Base-by-base conservation (phyloP, 1,140 invertebrate species). In the Drosophila nasuta region DNA sequence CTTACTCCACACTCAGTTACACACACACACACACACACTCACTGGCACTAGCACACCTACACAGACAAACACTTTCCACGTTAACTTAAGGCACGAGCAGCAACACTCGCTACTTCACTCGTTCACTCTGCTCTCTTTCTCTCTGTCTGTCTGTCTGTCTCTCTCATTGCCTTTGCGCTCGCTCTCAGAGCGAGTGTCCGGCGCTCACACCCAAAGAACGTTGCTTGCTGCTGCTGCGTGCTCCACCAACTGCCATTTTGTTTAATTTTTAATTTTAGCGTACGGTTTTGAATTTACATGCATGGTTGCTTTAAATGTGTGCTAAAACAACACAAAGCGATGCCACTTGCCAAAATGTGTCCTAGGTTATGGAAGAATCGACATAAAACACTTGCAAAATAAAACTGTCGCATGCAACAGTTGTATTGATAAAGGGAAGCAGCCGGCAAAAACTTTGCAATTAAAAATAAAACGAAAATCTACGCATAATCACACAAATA, bases 211-310 rank as follows among this genome's bases (percentile, higher is more conserved):
- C 75, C 75, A 77, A 77, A 74, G 70, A 74, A 73, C 51, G 20
- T 64, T 72, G 74, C 33, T 33, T 33, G 33, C 33, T 33, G 7
- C 30, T 33, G 5, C 46, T 76, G 74, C 52, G 52, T 56, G 52
- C 52, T 76, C 74, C 74, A 74, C 71, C 72, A 77, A 73, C 75
- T 77, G 69, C 75, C 75, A 77, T 77, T 77, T 77, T 77, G 75
- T 77, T 77, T 77, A 77, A 74, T 77, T 73, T 73, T 73, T 77
- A 67, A 77, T 73, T 73, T 73, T 73, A 73, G 75, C 70, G 65
- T 75, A 70, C 72, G 51, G 35, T 62, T 38, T 38, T 62, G 58
- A 70, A 62, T 75, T 75, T 75, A 75, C 66, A 75, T 75, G 72
- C 66, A 58, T 75, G 65, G 49, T 69, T 75, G 72, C 72, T 57